Conservation (phyloP, 2,113 vertebrate species). For the Pteropus alecto region DNA sequence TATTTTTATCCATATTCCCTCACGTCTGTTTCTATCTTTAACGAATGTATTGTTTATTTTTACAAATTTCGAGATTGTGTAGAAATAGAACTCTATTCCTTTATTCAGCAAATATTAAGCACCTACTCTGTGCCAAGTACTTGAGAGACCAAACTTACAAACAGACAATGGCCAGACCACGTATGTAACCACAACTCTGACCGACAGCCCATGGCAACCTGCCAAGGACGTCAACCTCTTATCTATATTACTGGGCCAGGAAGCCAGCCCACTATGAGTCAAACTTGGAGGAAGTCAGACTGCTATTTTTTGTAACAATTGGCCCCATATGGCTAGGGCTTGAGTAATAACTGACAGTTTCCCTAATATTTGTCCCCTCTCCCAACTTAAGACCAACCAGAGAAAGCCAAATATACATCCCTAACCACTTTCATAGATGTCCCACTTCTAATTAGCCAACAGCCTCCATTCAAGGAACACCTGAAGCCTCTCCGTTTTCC, state of each 20-base stretch:
- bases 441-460: not conserved
- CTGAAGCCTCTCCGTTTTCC: not conserved
- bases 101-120: not conserved
- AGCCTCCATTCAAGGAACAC: not conserved
- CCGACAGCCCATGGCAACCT: rapidly evolving
- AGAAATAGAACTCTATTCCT: not conserved
- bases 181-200: not conserved
- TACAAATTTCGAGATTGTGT: not conserved
- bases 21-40: not conserved
- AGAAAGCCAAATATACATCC: not conserved
- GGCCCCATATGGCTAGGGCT: not conserved
- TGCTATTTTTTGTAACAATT: not conserved
- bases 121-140: not conserved
- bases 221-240: not conserved
- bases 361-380: not conserved
- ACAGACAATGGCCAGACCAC: not conserved
- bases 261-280: not conserved
- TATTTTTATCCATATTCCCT: not conserved
- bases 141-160: not conserved
- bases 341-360: not conserved
- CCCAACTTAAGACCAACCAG: not conserved
- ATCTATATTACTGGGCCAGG: not conserved
- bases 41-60: not conserved
- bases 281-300: not conserved
- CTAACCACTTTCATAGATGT: not conserved